phyloP scores from a whole-genome alignment of 37 sponge, comb jelly and placozoan species.

The Agelas oroides region DNA sequence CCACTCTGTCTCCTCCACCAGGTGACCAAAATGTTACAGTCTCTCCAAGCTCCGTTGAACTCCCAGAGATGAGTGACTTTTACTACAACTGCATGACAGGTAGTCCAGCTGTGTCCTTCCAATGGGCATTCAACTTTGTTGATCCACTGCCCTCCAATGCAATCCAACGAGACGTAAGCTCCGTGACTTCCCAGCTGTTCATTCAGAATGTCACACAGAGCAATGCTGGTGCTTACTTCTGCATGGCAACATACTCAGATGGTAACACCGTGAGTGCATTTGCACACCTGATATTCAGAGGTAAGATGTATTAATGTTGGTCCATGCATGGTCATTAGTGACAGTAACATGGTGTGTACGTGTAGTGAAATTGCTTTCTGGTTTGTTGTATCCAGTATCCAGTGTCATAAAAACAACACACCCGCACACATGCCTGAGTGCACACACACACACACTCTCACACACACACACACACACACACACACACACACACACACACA shows the following conservation, averaged over 20 bases:
- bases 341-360: too few species aligned
- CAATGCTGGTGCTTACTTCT: conserved; percentile 27
- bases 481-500: too few species aligned
- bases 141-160: neutral
- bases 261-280: conserved; percentile 32
- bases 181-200: neutral
- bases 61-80: neutral
- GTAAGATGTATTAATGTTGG: too few species aligned
- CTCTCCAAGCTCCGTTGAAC: neutral
- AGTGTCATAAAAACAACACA: too few species aligned
- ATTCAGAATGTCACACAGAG: neutral
- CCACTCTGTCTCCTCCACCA: too few species aligned
- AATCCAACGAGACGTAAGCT: neutral
- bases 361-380: too few species aligned
- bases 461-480: too few species aligned
- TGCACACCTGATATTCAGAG: neutral
- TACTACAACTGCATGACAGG: neutral
- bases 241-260: conserved; percentile 39
- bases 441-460: too few species aligned
- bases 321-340: too few species aligned
- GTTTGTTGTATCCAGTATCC: too few species aligned
- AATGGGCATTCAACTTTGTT: conserved; percentile 5
- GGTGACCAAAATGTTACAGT: neutral
- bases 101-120: neutral
- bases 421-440: too few species aligned